Conservation (phyloP, 2,113 vertebrate species). For the Lepus timidus region DNA sequence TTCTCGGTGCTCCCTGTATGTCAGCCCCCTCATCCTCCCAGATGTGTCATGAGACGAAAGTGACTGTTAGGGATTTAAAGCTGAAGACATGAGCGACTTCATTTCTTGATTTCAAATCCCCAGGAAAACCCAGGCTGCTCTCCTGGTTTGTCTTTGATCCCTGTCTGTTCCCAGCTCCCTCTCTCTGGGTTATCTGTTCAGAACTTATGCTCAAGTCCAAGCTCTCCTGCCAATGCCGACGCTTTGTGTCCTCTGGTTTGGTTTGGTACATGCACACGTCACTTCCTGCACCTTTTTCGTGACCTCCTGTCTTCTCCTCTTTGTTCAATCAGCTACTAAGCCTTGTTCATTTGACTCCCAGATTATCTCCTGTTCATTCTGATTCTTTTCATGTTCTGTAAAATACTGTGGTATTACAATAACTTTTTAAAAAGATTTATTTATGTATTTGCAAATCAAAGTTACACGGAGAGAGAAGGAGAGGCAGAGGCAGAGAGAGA, state of each 20-base stretch:
- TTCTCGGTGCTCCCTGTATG: accelerated
- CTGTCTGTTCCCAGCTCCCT: background rate
- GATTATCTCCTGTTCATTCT: background rate
- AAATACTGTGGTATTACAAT: background rate
- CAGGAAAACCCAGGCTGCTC: too few relatives aligned
- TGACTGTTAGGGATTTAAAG: background rate
- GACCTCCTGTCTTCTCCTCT: background rate
- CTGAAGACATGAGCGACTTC: background rate
- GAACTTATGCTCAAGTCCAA: background rate
- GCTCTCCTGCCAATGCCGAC: background rate
- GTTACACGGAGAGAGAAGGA: too few relatives aligned
- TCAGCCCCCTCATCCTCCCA: background rate
- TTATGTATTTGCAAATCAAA: too few relatives aligned
- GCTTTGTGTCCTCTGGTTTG: background rate
- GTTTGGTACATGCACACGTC: accelerated
- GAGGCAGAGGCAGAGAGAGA: too few relatives aligned
- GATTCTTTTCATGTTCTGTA: background rate
- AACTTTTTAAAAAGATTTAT: too few relatives aligned
- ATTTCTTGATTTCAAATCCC: background rate
- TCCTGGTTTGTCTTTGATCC: background rate
- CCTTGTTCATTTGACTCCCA: background rate
- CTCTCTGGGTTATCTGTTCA: background rate
- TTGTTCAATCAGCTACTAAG: background rate
- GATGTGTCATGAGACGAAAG: background rate
- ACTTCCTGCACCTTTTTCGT: background rate